Base-by-base conservation (phyloP, 2,113 vertebrate genomes). In the Entomyzon cyanotis region DNA sequence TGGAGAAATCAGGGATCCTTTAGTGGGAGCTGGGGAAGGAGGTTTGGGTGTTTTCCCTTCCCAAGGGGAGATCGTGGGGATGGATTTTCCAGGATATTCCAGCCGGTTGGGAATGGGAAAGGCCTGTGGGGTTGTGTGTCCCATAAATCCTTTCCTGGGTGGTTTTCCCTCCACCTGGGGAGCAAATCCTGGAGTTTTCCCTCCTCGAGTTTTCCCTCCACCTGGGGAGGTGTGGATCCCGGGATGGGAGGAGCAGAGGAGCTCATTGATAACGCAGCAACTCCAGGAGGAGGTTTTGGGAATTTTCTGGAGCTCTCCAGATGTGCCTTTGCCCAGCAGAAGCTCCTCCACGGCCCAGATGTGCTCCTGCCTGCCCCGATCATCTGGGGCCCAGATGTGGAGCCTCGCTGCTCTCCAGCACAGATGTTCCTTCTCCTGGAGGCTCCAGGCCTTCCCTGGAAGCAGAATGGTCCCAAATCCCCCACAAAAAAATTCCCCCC, bases 361-460 rank as follows among this genome's bases (percentile, higher is more conserved):
- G 95, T 93, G 79, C 14, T 39, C 39, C 39, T 39, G 39, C 92
- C 79, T 95, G 92, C 56, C 75, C 56, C 0, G 0, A 19, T 90
- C 92, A 90, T 92, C 82, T 95, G 93, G 55, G 39, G 68, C 16
- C 79, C 93, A 96, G 90, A 94, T 95, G 95, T 90, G 68, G 28
- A 60, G 30, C 39, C 56, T 31, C 17, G 56, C 39, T 59, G 15
- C 8, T 42, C 81, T 22, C 60, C 20, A 33, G 64, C 47, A 10
- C 94, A 95, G 95, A 96, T 94, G 93, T 89, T 92, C 77, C 37
- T 35, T 20, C 86, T 37, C 52, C 42, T 50, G 27, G 58, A 56
- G 20, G 49, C 24, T 12, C 47, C 35, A 23, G 52, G 24, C 13
- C 25, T 69, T 37, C 63, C 39, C 39, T 39, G 39, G 39, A 39